Percentiles rank a stretch among this genome's conserved stretches.
Evolutionary conservation across 1,140 invertebrate genomes (phyloP).

Genomic region (Caenorhabditis briggsae): DNA sequence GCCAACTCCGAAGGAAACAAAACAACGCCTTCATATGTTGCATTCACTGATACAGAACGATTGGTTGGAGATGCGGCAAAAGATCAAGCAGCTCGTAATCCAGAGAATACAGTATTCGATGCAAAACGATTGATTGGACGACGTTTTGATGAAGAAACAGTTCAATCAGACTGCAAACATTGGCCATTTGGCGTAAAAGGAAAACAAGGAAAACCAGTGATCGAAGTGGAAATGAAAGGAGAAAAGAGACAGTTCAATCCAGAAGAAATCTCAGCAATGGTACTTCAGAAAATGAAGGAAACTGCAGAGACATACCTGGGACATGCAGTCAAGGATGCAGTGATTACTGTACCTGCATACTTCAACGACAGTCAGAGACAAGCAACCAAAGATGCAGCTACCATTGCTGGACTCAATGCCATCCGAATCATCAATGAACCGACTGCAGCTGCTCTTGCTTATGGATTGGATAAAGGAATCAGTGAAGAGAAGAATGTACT

Average conservation of each 20-base stretch:
- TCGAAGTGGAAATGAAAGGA: slow-evolving; percentile 64
- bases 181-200: slow-evolving; percentile 77
- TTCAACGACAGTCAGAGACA: slow-evolving; percentile 95
- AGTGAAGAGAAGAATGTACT: slow-evolving; percentile 83
- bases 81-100: slow-evolving; percentile 85
- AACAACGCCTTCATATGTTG: slow-evolving; percentile 88
- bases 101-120: slow-evolving; percentile 82
- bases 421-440: slow-evolving; percentile 99
- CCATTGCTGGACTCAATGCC: slow-evolving; percentile 86
- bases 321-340: slow-evolving; percentile 82
- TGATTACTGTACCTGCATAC: slow-evolving; percentile 93
- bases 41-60: slow-evolving; percentile 88
- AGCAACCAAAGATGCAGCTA: slow-evolving; percentile 91
- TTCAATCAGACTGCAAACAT: slow-evolving; percentile 36
- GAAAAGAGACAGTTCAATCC: slow-evolving; percentile 68
- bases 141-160: slow-evolving; percentile 20
- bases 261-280: slow-evolving; percentile 88
- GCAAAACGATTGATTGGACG: slow-evolving; percentile 80
- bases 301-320: slow-evolving; percentile 80
- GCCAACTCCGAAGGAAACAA: slow-evolving; percentile 90
- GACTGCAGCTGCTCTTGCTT: slow-evolving; percentile 97
- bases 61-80: slow-evolving; percentile 85
- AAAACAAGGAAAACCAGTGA: slow-evolving; percentile 58
- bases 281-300: slow-evolving; percentile 81
- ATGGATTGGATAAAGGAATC: slow-evolving; percentile 97